Percentiles rank a stretch among this genome's conserved stretches.
Evolutionary conservation across 1,140 invertebrate species (phyloP).

Genomic region (Drosophila neocordata): DNA sequence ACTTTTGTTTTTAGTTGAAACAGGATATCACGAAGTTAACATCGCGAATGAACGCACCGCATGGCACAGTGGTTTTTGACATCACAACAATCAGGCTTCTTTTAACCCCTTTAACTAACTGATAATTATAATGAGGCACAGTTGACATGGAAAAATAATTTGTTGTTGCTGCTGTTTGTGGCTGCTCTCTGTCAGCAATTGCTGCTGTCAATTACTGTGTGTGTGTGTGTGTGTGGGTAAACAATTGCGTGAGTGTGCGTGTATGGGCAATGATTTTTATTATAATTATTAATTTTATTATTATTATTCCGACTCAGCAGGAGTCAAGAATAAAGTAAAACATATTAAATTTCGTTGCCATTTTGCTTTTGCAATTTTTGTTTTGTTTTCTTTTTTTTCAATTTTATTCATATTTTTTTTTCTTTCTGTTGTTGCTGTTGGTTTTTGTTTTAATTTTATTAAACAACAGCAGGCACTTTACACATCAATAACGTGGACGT

Average conservation of each 20-base stretch:
- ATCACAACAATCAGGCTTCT: neutral
- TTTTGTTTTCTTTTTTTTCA: slow-evolving; percentile 60
- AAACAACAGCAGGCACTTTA: slow-evolving; percentile 70
- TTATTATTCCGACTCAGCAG: neutral
- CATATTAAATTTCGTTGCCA: slow-evolving; percentile 20
- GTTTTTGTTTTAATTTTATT: slow-evolving; percentile 76
- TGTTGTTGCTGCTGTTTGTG: slow-evolving; percentile 2
- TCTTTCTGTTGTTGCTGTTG: neutral
- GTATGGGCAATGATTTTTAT: slow-evolving; percentile 9
- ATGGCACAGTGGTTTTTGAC: neutral
- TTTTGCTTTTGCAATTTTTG: slow-evolving; percentile 23
- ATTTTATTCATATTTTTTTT: slow-evolving; percentile 62
- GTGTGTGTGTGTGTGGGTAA: neutral
- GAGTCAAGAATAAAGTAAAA: neutral
- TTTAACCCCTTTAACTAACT: slow-evolving; percentile 9
- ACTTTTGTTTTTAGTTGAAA: neutral
- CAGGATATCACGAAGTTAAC: too few species aligned
- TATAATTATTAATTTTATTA: slow-evolving; percentile 13
- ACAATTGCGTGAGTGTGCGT: neutral
- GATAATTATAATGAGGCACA: slow-evolving; percentile 14
- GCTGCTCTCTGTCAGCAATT: slow-evolving; percentile 2
- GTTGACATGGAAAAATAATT: slow-evolving; percentile 16
- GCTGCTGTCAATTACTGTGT: neutral
- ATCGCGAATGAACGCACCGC: neutral
- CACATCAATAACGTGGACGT: slow-evolving; percentile 62